Evolutionary conservation across 2,797 vertebrate genomes (phyloP), one percentile per base, ranked within the genome.

Genomic region (Zenarchopterus dispar): DNA sequence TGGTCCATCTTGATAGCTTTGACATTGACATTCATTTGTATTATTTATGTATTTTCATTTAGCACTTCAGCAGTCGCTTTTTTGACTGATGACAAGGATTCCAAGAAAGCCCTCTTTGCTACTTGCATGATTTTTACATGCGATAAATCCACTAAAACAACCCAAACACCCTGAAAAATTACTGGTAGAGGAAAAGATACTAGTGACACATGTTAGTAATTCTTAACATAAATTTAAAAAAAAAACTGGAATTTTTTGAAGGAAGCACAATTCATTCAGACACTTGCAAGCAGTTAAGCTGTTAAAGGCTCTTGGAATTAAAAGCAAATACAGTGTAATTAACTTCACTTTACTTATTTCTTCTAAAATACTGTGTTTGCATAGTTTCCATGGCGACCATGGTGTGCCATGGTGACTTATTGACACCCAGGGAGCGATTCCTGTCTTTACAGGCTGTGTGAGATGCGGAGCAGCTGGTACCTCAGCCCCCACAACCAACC

Each of bases 401-500:
- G 75, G 70, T 80, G 82, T 67, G 91, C 84, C 48, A 6, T 65
- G 75, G 70, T 80, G 82, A 67, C 90, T 88, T 91, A 85, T 91
- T 68, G 67, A 89, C 89, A 90, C 90, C 79, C 82, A 75, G 78
- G 70, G 79, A 85, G 84, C 75, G 79, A 88, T 90, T 85, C 61
- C 79, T 89, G 82, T 86, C 77, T 68, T 80, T 86, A 81, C 80
- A 79, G 82, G 73, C 86, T 85, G 82, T 80, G 87, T 67, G 84
- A 86, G 82, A 88, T 84, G 77, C 85, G 88, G 84, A 90, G 87
- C 90, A 91, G 90, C 89, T 91, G 89, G 87, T 85, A 78, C 75
- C 79, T 87, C 87, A 75, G 82, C 85, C 84, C 83, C 82, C 88
- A 84, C 84, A 81, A 56, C 78, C 79, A 87, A 69, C 65, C 80